phyloP scores from a whole-genome alignment of 2,113 vertebrate species.

The Sylvicapra grimmia region DNA sequence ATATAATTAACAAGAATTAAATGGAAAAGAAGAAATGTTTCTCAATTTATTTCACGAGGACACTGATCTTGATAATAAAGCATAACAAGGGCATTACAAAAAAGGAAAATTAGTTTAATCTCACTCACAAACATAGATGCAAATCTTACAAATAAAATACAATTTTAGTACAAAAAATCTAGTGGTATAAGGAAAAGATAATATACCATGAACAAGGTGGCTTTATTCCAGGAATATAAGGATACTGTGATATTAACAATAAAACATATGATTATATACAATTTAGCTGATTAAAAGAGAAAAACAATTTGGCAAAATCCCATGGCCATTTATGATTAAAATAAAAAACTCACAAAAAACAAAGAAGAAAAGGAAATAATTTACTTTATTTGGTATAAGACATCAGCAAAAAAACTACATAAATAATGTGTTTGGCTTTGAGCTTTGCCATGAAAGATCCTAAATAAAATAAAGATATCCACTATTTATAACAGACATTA shows the following conservation, averaged over 20 bases:
- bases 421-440: neutral
- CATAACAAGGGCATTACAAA: neutral
- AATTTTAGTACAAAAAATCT: neutral
- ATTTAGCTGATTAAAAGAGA: neutral
- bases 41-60: neutral
- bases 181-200: neutral
- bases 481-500: neutral
- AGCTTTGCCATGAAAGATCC: neutral
- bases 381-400: neutral
- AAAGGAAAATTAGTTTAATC: neutral
- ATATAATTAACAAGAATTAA: neutral
- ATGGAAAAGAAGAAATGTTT: neutral
- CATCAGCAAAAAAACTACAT: neutral
- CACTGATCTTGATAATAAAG: neutral
- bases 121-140: neutral
- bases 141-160: neutral
- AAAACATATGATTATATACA: neutral
- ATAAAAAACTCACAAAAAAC: neutral
- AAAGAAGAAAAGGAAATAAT: neutral
- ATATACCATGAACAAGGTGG: neutral
- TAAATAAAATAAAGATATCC: neutral
- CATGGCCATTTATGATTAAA: neutral
- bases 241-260: neutral
- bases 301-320: neutral
- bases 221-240: neutral